Evolutionary conservation across 2,888 invertebrate species (phyloP).

Genomic region (Venusia cambrica): DNA sequence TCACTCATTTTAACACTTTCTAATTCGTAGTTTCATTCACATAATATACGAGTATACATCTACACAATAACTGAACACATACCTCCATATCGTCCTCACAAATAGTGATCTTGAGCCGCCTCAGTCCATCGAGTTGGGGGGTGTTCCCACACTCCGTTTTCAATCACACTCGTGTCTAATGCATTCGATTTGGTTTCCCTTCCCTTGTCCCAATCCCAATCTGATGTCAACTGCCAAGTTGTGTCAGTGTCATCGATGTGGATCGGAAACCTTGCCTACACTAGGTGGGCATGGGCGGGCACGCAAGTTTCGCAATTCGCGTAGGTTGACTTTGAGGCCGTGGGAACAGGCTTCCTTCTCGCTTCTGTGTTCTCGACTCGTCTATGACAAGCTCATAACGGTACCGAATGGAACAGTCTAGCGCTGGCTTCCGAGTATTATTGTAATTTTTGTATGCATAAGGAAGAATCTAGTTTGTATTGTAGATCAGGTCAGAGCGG

Average conservation of each 20-base stretch:
- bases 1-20: not conserved
- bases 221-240: conserved; percentile 32
- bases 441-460: conserved; percentile 25
- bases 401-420: conserved; percentile 43
- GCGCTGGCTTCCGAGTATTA: conserved; percentile 20
- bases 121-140: too few relatives aligned
- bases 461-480: conserved; percentile 39
- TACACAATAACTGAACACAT: too few relatives aligned
- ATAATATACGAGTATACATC: too few relatives aligned
- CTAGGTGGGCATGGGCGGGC: too few relatives aligned
- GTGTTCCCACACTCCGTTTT: too few relatives aligned
- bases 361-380: conserved; percentile 34
- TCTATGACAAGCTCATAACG: conserved; percentile 53
- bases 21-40: too few relatives aligned
- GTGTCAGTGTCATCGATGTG: conserved; percentile 45
- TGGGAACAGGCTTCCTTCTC: conserved; percentile 58
- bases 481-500: conserved; percentile 43
- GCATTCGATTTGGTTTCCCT: conserved; percentile 8
- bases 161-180: conserved; percentile 3
- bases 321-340: conserved; percentile 55
- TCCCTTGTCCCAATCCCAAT: conserved; percentile 10
- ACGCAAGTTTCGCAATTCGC: conserved; percentile 47
- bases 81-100: too few relatives aligned
- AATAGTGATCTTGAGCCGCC: too few relatives aligned
- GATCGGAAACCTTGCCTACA: too few relatives aligned